Evolutionary conservation across 2,113 vertebrate species (phyloP).

Genomic region (Vidua chalybeata): DNA sequence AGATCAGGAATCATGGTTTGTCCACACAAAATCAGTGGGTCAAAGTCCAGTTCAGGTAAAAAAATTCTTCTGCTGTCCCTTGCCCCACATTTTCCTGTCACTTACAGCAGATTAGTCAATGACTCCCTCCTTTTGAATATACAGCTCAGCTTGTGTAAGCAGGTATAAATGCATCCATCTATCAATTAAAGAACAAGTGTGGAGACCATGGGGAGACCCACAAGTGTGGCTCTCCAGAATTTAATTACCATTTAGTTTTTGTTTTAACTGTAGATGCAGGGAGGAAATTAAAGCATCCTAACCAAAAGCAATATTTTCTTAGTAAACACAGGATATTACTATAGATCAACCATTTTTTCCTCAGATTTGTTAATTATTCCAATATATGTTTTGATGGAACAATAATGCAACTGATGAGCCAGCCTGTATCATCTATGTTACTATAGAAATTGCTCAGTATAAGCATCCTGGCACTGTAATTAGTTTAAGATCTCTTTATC

Average conservation of each 20-base stretch:
- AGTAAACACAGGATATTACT: neutral
- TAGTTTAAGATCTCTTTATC: neutral
- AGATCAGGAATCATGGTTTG: neutral
- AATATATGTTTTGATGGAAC: neutral
- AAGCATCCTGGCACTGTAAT: neutral
- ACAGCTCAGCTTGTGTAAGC: neutral
- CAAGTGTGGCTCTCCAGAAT: neutral
- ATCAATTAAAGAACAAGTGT: neutral
- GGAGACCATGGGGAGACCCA: neutral
- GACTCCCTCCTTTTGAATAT: neutral
- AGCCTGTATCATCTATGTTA: neutral
- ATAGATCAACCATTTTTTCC: neutral
- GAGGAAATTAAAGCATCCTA: neutral
- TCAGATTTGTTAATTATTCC: neutral
- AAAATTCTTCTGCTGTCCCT: neutral
- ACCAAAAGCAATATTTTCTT: neutral
- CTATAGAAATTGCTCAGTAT: neutral
- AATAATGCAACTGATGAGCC: neutral
- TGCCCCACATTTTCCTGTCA: neutral
- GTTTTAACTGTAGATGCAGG: neutral
- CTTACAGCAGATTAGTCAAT: neutral
- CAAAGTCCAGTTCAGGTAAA: neutral
- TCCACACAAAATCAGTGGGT: neutral
- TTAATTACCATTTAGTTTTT: neutral
- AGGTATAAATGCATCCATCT: neutral